Evolutionary conservation across 2,888 invertebrate genomes (phyloP), one percentile per base, ranked within the genome.

Genomic region (Creontiades dilutus): DNA sequence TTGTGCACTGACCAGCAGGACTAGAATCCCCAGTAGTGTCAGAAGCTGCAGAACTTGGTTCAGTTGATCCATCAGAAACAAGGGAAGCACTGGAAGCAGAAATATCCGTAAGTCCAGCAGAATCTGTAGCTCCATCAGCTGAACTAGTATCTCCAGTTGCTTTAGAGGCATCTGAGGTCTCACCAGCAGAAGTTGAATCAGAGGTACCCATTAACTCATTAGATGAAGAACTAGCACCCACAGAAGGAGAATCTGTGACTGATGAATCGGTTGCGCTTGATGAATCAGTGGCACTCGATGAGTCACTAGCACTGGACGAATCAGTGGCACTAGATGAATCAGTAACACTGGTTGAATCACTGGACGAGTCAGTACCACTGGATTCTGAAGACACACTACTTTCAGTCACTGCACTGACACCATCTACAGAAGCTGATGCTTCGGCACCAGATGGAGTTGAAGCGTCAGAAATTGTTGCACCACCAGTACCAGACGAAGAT

Each of bases 51-150:
- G 80, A 23, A 27, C n/a, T n/a, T n/a, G 5, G 57, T n/a, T 16
- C 57, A n/a, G 57, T 57, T n/a, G 57, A 57, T 57, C 68, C 68
- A 78, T 46, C 78, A 46, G 46, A 46, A 1, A 37, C 78, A n/a
- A 78, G 78, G 52, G 82, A 52, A 23, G 82, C 27, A 85, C 61
- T 57, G n/a, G 85, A 61, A 52, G 9, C 52, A 7, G 82, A 37
- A 52, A 85, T 11, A 37, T 28, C 75, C 19, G 23, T 52, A 4
- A 14, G 52, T 82, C 23, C 82, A 52, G 23, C 0, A 23, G 68
- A 23, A 23, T 90, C 91, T n/a, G 92, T 92, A 11, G 86, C 68
- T 37, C 89, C 91, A 46, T 92, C 80, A 37, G 88, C 90, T 81
- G 90, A 87, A 55, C 89, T 91, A 28, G 82, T 52, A 27, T 90